Evolutionary conservation across 2,888 invertebrate genomes (phyloP).

Genomic region (Steinernema carpocapsae): DNA sequence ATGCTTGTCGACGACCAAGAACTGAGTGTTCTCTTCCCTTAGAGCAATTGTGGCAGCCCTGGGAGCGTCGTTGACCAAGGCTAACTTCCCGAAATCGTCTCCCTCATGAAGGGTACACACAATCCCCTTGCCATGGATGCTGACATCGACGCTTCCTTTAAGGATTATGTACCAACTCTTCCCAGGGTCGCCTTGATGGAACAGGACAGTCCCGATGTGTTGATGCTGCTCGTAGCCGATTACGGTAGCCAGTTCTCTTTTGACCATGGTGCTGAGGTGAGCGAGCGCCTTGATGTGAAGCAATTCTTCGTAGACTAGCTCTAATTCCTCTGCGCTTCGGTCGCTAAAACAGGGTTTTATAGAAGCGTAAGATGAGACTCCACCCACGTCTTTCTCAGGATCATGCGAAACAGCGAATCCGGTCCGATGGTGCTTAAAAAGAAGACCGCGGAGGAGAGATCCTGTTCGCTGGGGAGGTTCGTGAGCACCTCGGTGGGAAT

Average conservation of each 20-base stretch:
- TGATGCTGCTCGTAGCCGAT: conserved; percentile 82
- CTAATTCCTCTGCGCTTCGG: conserved; percentile 80
- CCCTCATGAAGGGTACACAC: conserved; percentile 83
- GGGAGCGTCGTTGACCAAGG: conserved; percentile 80
- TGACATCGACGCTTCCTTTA: conserved; percentile 83
- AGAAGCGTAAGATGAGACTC: conserved; percentile 6
- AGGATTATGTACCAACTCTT: conserved; percentile 84
- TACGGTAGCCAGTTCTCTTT: conserved; percentile 80
- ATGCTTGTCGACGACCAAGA: conserved; percentile 83
- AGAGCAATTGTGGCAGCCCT: conserved; percentile 83
- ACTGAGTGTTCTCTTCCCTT: conserved; percentile 82
- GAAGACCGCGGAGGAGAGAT: conserved; percentile 70
- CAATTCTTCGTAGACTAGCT: conserved; percentile 82
- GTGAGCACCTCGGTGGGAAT: conserved; percentile 21
- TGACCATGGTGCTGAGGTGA: conserved; percentile 78
- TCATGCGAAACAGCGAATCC: conserved; percentile 81
- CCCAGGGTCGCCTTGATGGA: conserved; percentile 79
- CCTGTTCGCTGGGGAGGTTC: conserved; percentile 46
- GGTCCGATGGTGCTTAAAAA: conserved; percentile 79
- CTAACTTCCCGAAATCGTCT: conserved; percentile 86
- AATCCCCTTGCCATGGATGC: conserved; percentile 82
- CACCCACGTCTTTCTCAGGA: conserved; percentile 78
- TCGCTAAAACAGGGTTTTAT: conserved; percentile 73
- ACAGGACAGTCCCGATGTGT: conserved; percentile 77
- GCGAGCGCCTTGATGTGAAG: conserved; percentile 82